A percentile compares a stretch with the other conserved stretches of the same genome.
phyloP scores from a whole-genome alignment of 2,797 vertebrate genomes.

The Miichthys miiuy region DNA sequence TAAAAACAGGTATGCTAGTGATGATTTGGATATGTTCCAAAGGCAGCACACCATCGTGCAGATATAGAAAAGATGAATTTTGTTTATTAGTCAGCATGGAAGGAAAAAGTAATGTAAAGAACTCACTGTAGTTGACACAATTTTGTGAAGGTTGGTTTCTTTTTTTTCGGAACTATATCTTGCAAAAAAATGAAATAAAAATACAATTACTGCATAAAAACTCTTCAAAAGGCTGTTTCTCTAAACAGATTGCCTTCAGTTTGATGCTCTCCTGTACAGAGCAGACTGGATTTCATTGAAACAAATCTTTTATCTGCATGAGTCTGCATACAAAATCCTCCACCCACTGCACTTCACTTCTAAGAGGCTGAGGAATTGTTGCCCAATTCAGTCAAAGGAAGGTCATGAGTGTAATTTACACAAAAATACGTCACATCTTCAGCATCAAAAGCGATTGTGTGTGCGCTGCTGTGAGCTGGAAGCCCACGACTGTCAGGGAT shows the following conservation, averaged over 20 bases:
- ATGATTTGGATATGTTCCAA: conserved; percentile 27
- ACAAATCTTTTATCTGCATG: conserved; percentile 49
- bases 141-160: conserved; percentile 4
- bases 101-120: neutral
- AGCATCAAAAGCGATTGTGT: conserved; percentile 1
- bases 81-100: neutral
- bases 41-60: neutral
- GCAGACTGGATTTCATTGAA: conserved; percentile 49
- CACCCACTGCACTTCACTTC: conserved; percentile 18
- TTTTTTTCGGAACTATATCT: neutral
- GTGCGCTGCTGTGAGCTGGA: conserved; percentile 22
- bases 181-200: conserved; percentile 30
- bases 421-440: conserved; percentile 9
- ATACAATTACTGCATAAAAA: conserved; percentile 41
- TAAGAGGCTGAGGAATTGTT: conserved; percentile 22
- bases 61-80: conserved; percentile 20
- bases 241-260: conserved; percentile 13
- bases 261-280: conserved; percentile 21
- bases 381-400: conserved; percentile 49
- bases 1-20: conserved; percentile 10
- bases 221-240: conserved; percentile 28
- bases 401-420: conserved; percentile 37
- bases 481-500: conserved; percentile 34
- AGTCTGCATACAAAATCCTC: conserved; percentile 18
- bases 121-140: neutral